Percentiles rank a stretch among this genome's conserved stretches.
Evolutionary conservation across 2,113 vertebrate genomes (phyloP).

Genomic region (Ochotona curzoniae): DNA sequence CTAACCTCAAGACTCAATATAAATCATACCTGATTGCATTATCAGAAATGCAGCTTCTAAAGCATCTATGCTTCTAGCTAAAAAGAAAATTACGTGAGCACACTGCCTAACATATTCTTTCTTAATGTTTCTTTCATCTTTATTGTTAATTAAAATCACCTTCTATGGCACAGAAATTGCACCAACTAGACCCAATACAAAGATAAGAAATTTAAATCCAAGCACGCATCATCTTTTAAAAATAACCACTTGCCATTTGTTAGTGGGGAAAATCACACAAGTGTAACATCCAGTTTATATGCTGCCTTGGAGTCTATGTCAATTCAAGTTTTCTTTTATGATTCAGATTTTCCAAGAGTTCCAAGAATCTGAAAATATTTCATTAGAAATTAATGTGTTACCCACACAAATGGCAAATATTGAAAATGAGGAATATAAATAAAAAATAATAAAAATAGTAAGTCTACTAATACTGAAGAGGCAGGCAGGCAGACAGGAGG

Average conservation of each 20-base stretch:
- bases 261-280: slow-evolving; percentile 10
- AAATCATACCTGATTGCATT: not conserved
- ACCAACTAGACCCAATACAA: not conserved
- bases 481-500: slow-evolving; percentile 70
- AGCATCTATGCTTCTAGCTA: slow-evolving; percentile 28
- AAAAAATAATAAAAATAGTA: slow-evolving; percentile 73
- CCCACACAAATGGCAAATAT: slow-evolving; percentile 70
- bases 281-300: not conserved
- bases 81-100: slow-evolving; percentile 37
- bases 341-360: slow-evolving; percentile 64
- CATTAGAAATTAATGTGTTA: slow-evolving; percentile 80
- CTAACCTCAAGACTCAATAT: not conserved
- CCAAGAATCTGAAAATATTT: slow-evolving; percentile 70
- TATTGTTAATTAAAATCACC: slow-evolving; percentile 7
- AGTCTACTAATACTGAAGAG: slow-evolving; percentile 70
- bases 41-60: not conserved
- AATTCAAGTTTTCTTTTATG: slow-evolving; percentile 71
- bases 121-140: slow-evolving; percentile 50
- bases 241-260: slow-evolving; percentile 32
- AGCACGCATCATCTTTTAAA: slow-evolving; percentile 17
- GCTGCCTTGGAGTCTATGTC: slow-evolving; percentile 53
- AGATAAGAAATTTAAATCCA: not conserved
- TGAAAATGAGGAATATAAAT: slow-evolving; percentile 79
- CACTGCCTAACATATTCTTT: not conserved
- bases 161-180: slow-evolving; percentile 12